A percentile compares a stretch with the other conserved stretches of the same genome.
These are phyloP conservation scores for Ursus arctos DNA, from an alignment of 2,113 vertebrate genomes.

Conservation along the genomic window DNA sequence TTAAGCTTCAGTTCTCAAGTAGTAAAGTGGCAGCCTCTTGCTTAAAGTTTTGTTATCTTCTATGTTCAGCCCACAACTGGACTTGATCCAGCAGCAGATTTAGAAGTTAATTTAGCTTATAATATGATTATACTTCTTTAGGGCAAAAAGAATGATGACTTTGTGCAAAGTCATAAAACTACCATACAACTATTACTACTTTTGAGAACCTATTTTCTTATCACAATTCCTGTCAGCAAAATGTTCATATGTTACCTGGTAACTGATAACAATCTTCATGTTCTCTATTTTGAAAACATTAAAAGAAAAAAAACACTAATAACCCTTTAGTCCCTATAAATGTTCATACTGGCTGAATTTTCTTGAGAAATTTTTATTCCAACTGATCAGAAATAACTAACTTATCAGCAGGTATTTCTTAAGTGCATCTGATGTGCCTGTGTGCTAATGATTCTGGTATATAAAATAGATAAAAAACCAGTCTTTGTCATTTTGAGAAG, in stretches of 20 bases:
- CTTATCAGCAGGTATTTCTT: neutral
- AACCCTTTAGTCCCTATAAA: neutral
- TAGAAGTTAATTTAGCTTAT: slow-evolving; percentile 2
- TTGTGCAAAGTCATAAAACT: slow-evolving; percentile 42
- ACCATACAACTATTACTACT: neutral
- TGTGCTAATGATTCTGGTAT: neutral
- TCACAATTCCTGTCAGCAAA: neutral
- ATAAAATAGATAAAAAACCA: slow-evolving; percentile 26
- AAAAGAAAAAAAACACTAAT: neutral
- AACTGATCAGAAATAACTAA: slow-evolving; percentile 31
- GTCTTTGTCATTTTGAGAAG: neutral
- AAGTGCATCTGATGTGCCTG: neutral
- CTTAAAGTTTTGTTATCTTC: slow-evolving; percentile 47
- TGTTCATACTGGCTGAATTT: neutral
- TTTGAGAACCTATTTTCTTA: slow-evolving; percentile 30
- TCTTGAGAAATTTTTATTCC: slow-evolving; percentile 50
- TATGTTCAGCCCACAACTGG: neutral
- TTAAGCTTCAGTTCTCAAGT: slow-evolving; percentile 23
- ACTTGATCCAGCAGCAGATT: slow-evolving; percentile 22
- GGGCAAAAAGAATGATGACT: neutral
- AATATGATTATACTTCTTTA: neutral
- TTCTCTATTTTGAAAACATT: slow-evolving; percentile 52
- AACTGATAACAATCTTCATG: neutral
- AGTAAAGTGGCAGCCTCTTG: neutral
- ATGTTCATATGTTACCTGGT: neutral